Conservation (phyloP, 2,888 invertebrate genomes). For the Iphiclides podalirius region DNA sequence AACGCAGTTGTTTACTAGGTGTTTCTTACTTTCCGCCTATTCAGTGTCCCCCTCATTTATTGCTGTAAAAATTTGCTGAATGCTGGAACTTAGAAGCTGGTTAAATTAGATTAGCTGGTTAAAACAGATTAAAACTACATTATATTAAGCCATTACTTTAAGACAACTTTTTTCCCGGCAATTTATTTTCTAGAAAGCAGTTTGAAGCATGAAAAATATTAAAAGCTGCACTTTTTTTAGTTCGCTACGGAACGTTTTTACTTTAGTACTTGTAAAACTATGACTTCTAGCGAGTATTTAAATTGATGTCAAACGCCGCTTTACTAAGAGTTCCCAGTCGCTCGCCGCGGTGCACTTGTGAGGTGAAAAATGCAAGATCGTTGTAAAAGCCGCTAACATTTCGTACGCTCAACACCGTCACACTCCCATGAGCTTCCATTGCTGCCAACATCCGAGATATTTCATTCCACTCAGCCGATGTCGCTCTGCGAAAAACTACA, state of each 20-base stretch:
- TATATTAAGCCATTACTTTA: too few species aligned
- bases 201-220: too few species aligned
- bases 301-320: conserved; percentile 4
- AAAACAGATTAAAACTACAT: too few species aligned
- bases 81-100: too few species aligned
- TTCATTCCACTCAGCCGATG: conserved; percentile 5
- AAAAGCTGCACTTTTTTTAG: neutral
- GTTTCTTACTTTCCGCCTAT: too few species aligned
- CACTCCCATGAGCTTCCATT: conserved; percentile 7
- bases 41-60: too few species aligned
- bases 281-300: conserved; percentile 5
- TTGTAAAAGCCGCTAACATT: conserved; percentile 8
- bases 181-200: too few species aligned
- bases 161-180: too few species aligned
- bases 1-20: too few species aligned
- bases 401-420: conserved; percentile 5
- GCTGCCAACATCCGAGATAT: neutral
- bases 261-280: neutral
- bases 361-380: conserved; percentile 8
- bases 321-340: neutral
- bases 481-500: conserved; percentile 4
- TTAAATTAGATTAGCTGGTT: too few species aligned
- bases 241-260: neutral
- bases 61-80: too few species aligned
- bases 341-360: neutral